Evolutionary conservation across 2,797 vertebrate species (phyloP), one percentile per base, ranked within the genome.

Genomic region (Leptodactylus fallax): DNA sequence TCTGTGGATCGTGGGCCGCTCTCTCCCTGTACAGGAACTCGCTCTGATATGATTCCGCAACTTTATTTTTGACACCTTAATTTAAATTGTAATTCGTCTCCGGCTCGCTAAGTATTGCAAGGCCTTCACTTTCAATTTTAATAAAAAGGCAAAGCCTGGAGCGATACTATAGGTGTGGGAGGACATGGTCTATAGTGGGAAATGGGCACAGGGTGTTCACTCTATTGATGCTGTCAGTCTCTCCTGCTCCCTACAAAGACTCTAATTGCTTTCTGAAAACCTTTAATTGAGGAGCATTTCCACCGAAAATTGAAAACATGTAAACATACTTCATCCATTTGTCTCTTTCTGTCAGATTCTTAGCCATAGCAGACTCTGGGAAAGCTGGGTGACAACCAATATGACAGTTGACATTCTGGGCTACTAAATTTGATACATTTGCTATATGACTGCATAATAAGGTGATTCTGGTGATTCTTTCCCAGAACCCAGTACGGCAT

Each of bases 11-110:
- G 67, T 81, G 45, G 83, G 85, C 84, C 90, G 90, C 90, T 53
- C 85, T 90, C 91, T 91, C 90, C 88, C 71, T 53, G n/a, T 17
- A 72, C 90, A 87, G 87, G 61, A 92, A 85, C 88, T 21, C 51
- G 77, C 74, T 16, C 65, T 81, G 79, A 83, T 82, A 90, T 88
- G 63, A 87, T 89, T 86, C 88, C 79, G n/a, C 77, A 87, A 82
- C 63, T 80, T 91, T 78, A 65, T 81, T 88, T 91, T 82, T 86
- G 90, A 92, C 83, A 90, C 60, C 7, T 90, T 10, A 0, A 89
- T 74, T 89, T 91, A 85, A 93, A 91, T 55, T 85, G 87, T 74
- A 90, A 89, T 92, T 83, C 55, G 90, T 91, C 85, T 91, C 72
- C 53, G 14, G 58, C 2, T 6, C 82, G 67, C 65, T 77, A 53